Evolutionary conservation across 2,113 vertebrate genomes (phyloP).

Genomic region (Athene cunicularia): DNA sequence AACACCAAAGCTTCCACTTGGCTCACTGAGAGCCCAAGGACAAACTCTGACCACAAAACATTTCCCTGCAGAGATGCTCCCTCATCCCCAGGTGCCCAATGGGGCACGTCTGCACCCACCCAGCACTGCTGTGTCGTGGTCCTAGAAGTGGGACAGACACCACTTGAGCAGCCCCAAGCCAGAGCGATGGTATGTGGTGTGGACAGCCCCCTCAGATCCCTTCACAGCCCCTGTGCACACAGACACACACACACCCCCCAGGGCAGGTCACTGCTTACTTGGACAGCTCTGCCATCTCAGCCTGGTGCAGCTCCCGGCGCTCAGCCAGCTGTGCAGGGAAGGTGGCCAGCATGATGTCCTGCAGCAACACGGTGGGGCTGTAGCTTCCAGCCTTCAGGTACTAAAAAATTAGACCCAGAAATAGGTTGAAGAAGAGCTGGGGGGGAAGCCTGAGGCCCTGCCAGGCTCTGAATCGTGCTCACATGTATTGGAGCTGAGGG

Average conservation of each 20-base stretch:
- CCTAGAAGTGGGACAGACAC: neutral
- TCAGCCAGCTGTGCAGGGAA: conserved; percentile 83
- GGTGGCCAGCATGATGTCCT: conserved; percentile 79
- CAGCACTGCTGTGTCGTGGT: neutral
- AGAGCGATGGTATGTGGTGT: neutral
- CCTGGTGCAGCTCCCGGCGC: conserved; percentile 80
- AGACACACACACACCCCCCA: too few relatives aligned
- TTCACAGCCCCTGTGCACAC: rapidly evolving
- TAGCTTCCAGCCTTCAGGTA: conserved; percentile 88
- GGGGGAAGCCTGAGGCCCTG: neutral
- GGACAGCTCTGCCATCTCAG: conserved; percentile 89
- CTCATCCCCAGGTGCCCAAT: neutral
- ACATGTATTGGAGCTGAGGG: neutral
- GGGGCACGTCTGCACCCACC: rapidly evolving
- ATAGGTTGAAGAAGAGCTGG: neutral
- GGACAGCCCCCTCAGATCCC: neutral
- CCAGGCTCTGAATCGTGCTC: rapidly evolving
- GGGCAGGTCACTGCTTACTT: conserved; percentile 74
- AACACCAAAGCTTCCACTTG: neutral
- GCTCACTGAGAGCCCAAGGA: neutral
- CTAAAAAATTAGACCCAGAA: conserved; percentile 64
- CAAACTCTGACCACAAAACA: neutral
- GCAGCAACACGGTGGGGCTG: conserved; percentile 79
- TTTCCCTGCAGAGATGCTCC: neutral
- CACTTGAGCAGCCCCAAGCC: neutral